Conservation (phyloP, 2,113 vertebrate genomes). For the Ancistrus triradiatus region DNA sequence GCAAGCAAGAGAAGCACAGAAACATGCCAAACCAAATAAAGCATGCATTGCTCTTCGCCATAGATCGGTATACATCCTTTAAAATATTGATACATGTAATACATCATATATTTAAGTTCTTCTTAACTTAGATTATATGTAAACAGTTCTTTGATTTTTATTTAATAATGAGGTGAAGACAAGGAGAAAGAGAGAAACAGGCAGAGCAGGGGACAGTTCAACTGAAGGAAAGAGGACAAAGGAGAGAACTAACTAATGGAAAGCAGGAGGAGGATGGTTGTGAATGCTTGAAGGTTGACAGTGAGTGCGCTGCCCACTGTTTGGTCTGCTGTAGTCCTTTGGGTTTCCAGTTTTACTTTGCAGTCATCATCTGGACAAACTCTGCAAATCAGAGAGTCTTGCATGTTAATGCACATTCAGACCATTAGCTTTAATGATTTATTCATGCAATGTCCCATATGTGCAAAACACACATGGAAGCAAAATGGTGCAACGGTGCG, state of each 20-base stretch:
- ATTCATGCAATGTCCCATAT: too few species aligned
- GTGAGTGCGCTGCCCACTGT: constrained; percentile 48
- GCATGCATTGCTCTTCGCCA: constrained; percentile 52
- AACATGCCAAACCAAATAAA: constrained; percentile 50
- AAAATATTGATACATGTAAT: constrained; percentile 47
- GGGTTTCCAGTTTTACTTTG: constrained; percentile 50
- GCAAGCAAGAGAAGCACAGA: constrained; percentile 47
- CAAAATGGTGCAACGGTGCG: too few species aligned
- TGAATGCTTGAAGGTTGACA: constrained; percentile 47
- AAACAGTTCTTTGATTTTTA: constrained; percentile 37
- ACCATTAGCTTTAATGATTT: too few species aligned
- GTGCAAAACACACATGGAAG: too few species aligned
- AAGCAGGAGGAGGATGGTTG: constrained; percentile 37
- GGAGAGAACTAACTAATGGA: constrained; percentile 33
- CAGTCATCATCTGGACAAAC: constrained; percentile 65
- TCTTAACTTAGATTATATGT: constrained; percentile 35
- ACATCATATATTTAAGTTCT: constrained; percentile 45
- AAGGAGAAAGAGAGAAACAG: neutral
- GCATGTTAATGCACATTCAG: neutral
- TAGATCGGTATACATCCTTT: constrained; percentile 39
- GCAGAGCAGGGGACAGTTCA: constrained; percentile 18
- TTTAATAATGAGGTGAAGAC: constrained; percentile 3
- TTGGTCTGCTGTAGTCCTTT: constrained; percentile 50
- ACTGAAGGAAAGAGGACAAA: constrained; percentile 30
- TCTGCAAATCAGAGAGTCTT: constrained; percentile 38